Conservation (phyloP, 2,113 vertebrate genomes). For the Meleagris gallopavo region DNA sequence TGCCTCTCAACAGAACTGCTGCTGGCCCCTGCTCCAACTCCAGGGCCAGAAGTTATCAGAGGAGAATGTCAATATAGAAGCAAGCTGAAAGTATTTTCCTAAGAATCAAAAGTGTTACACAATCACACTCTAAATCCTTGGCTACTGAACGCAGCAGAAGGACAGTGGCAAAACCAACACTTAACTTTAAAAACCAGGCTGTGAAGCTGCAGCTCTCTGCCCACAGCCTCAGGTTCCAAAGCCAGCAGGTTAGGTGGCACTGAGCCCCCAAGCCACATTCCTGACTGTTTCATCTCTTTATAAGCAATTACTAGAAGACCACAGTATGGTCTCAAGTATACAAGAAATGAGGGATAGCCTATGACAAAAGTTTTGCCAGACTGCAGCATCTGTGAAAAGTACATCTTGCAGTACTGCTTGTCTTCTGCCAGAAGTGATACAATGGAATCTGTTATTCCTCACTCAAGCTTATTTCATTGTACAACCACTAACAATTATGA, state of each 20-base stretch:
- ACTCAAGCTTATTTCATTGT: not conserved
- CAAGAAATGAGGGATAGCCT: not conserved
- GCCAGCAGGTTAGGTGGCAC: not conserved
- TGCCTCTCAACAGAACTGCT: not conserved
- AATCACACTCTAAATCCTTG: not conserved
- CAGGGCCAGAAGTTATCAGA: not conserved
- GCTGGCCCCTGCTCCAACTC: not conserved
- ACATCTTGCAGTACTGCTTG: not conserved
- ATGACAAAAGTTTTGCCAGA: not conserved
- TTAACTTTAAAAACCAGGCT: not conserved
- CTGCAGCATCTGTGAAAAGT: not conserved
- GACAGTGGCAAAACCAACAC: not conserved
- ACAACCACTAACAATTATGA: not conserved
- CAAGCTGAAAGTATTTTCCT: not conserved
- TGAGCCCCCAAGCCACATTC: not conserved
- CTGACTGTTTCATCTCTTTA: not conserved
- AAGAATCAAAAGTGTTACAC: not conserved
- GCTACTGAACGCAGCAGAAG: not conserved
- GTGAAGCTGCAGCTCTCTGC: not conserved
- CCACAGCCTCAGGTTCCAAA: not conserved
- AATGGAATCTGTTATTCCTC: not conserved
- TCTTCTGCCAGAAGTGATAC: not conserved
- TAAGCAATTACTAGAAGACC: not conserved
- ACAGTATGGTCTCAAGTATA: not conserved
- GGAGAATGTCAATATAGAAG: not conserved